phyloP scores from a whole-genome alignment of 2,888 invertebrate genomes.

The Subacronicta megacephala region DNA sequence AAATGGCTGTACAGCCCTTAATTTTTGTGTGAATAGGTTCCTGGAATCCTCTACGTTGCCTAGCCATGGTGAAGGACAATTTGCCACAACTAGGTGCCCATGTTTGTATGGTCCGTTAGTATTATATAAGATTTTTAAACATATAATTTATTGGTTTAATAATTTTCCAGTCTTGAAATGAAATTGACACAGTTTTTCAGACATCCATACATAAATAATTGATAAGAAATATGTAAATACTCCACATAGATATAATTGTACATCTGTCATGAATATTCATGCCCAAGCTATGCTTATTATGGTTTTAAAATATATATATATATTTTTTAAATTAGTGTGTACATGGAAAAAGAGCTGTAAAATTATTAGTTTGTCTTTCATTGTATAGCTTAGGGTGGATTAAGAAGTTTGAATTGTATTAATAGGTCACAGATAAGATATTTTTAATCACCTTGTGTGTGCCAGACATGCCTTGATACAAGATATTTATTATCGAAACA shows the following conservation, averaged over 20 bases:
- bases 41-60: no score
- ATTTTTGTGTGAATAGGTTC: no score
- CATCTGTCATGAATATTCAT: conserved; percentile 5
- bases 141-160: not conserved
- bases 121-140: no score
- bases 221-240: not conserved
- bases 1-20: no score
- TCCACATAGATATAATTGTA: not conserved
- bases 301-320: no score
- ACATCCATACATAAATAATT: not conserved
- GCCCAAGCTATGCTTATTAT: not conserved
- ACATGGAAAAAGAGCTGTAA: not conserved
- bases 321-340: no score
- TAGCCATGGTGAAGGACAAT: no score
- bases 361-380: not conserved
- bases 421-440: conserved; percentile 55
- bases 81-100: no score
- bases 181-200: not conserved
- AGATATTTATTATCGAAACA: conserved; percentile 14
- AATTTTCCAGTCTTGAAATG: no score
- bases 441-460: conserved; percentile 37
- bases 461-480: conserved; percentile 25
- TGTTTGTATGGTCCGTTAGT: no score
- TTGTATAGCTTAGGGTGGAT: conserved; percentile 11
- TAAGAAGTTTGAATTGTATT: conserved; percentile 44